Conservation (phyloP, 1,140 invertebrate species). For the Drosophila carrolli region DNA sequence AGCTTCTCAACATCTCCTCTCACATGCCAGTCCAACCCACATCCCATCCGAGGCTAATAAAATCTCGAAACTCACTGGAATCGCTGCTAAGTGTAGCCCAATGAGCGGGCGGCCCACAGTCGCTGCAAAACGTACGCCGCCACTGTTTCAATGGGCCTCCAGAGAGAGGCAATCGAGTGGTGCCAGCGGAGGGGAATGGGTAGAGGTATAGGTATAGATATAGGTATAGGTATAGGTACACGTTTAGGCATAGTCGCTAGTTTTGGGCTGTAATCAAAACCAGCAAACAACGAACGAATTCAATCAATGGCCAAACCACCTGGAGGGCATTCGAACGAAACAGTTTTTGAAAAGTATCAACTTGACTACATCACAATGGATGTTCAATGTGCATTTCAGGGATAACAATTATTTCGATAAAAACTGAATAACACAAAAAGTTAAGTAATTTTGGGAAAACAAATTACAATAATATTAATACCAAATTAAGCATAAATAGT, state of each 20-base stretch:
- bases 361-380: too few species aligned
- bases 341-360: not conserved
- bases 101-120: not conserved
- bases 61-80: slow-evolving; percentile 30
- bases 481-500: too few species aligned
- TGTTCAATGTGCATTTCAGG: too few species aligned
- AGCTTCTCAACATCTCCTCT: not conserved
- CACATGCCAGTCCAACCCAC: not conserved
- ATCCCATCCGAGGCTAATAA: slow-evolving; percentile 26
- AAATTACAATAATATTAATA: too few species aligned
- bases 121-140: not conserved
- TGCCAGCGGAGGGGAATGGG: not conserved
- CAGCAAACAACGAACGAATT: slow-evolving; percentile 31
- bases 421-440: too few species aligned
- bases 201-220: not conserved
- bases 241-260: not conserved
- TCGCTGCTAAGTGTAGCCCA: slow-evolving; percentile 16
- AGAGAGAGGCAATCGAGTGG: not conserved
- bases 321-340: slow-evolving; percentile 17
- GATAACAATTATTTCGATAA: too few species aligned
- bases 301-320: slow-evolving; percentile 47
- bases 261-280: slow-evolving; percentile 16
- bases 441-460: too few species aligned
- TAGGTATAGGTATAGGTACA: not conserved
- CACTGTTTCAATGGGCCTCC: slow-evolving; percentile 3